These are phyloP conservation scores for Frankliniella fusca DNA, from an alignment of 2,888 invertebrate species.

Conservation along the genomic window DNA sequence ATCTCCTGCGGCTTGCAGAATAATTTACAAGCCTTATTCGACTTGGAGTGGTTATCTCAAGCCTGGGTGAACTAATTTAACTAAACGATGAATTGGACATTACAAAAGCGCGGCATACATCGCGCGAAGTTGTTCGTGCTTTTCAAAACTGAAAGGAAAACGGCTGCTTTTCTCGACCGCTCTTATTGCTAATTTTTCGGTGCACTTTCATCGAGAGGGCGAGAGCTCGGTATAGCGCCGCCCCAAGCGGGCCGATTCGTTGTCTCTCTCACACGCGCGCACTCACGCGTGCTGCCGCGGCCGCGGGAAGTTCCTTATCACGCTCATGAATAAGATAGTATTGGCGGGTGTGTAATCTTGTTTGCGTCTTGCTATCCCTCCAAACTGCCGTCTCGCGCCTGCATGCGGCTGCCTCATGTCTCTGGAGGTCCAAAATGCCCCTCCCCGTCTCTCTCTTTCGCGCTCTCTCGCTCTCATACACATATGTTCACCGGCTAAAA, in stretches of 20 bases:
- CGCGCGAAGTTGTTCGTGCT: too few relatives aligned
- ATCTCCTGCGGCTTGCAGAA: too few relatives aligned
- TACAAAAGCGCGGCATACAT: too few relatives aligned
- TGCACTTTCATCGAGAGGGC: not conserved
- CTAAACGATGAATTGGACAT: too few relatives aligned
- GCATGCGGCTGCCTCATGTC: not conserved
- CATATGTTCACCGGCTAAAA: not conserved
- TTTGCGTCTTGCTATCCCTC: not conserved
- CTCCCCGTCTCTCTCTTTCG: not conserved
- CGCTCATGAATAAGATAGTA: constrained; percentile 25
- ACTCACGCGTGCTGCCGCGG: not conserved
- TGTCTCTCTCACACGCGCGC: not conserved
- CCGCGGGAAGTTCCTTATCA: constrained; percentile 10
- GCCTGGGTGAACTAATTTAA: too few relatives aligned
- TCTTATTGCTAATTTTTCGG: not conserved
- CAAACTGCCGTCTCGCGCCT: not conserved
- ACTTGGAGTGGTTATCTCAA: too few relatives aligned
- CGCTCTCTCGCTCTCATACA: not conserved
- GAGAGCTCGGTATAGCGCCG: too few relatives aligned
- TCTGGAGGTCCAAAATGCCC: not conserved
- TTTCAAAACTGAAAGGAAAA: not conserved
- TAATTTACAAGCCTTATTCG: too few relatives aligned
- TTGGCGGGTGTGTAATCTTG: constrained; percentile 10
- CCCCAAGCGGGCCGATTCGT: too few relatives aligned
- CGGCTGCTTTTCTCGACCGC: not conserved